Conservation (phyloP, 2,113 vertebrate species). For the Mola mola region DNA sequence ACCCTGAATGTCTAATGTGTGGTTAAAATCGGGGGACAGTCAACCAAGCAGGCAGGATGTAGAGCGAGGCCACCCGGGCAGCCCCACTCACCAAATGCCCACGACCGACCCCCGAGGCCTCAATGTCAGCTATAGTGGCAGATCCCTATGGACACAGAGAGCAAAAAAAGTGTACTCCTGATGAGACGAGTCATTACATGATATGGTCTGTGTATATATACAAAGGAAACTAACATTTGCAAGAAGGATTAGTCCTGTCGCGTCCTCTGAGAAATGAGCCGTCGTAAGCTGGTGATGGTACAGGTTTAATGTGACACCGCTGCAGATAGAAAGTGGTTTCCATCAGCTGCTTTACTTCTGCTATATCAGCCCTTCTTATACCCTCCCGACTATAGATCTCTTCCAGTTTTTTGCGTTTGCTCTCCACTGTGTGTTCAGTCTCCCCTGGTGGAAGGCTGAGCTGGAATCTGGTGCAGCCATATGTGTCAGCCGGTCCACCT, state of each 20-base stretch:
- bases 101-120: too few species aligned
- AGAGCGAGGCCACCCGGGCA: too few species aligned
- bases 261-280: constrained; percentile 4
- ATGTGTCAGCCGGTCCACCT: constrained; percentile 29
- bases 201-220: neutral
- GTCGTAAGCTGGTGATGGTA: constrained; percentile 7
- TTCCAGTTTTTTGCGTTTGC: constrained; percentile 2
- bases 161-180: too few species aligned
- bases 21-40: too few species aligned
- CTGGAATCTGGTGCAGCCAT: constrained; percentile 43
- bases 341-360: neutral
- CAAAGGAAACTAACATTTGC: neutral
- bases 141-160: neutral
- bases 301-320: neutral
- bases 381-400: constrained; percentile 20
- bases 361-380: neutral
- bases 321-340: constrained; percentile 6
- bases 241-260: neutral
- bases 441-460: constrained; percentile 30
- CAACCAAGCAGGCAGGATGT: too few species aligned
- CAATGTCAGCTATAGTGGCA: constrained; percentile 1
- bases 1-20: too few species aligned
- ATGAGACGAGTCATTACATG: neutral
- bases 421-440: constrained; percentile 19
- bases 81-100: too few species aligned